Evolutionary conservation across 2,113 vertebrate genomes (phyloP), one percentile per base, ranked within the genome.

Genomic region (Siniperca knerii): DNA sequence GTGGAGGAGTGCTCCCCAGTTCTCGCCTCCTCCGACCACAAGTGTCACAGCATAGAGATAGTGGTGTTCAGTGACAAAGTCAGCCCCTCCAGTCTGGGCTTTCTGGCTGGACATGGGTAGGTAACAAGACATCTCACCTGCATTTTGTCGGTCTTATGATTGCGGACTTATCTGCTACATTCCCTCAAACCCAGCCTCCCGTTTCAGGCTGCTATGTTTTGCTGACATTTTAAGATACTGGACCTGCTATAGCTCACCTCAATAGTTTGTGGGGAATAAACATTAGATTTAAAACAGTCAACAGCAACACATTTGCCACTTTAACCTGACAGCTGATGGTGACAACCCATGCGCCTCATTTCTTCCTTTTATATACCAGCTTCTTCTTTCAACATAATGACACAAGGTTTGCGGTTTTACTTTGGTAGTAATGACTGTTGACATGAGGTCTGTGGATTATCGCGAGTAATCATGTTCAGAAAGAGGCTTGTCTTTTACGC

Each of bases 21-120:
- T n/a, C 88, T 87, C 46, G 4, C 46, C 2, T 85, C 66, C 29
- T 6, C 55, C 10, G 57, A 75, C 35, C 83, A 55, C 29, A 94
- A 92, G 71, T 95, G 96, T 89, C 84, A 89, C 52, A 96, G 85
- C 77, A 96, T 96, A 8, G 93, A 97, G 82, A 85, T 96, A 0
- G 57, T 95, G 35, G 89, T 96, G 68, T 95, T 93, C 84, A 96
- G 85, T 16, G 96, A 97, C 88, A 97, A 96, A 93, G 97, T 96
- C 90, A 97, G 96, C 86, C 97, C 97, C 23, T 90, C 95, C 64
- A 97, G 96, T 78, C 87, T 96, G 88, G 96, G 96, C 55, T 97
- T 97, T 82, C 88, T 97, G 76, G 96, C 94, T 1, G 96, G 95
- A 91, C 96, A 97, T 0, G 93, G 97, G 96, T 96, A 91, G 73